Evolutionary conservation across 2,797 vertebrate genomes (phyloP).

Genomic region (Pseudomugil tenellus): DNA sequence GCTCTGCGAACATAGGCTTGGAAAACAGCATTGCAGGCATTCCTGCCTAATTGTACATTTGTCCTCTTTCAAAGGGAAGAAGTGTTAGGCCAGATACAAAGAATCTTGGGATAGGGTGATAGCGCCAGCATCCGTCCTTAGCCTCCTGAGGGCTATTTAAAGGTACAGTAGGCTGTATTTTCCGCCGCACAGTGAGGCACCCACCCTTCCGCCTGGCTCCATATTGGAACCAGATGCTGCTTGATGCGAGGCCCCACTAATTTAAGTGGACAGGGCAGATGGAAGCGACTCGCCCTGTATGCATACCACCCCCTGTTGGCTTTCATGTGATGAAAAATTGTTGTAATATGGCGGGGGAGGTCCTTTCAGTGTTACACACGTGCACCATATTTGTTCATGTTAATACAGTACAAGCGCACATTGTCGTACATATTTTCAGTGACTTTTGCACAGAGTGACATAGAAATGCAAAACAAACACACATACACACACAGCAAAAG

Average conservation of each 20-base stretch:
- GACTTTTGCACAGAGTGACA: slow-evolving; percentile 30
- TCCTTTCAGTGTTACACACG: slow-evolving; percentile 57
- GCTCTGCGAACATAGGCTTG: slow-evolving; percentile 62
- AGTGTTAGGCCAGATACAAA: slow-evolving; percentile 83
- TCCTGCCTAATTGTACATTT: slow-evolving; percentile 87
- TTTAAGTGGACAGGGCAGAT: slow-evolving; percentile 88
- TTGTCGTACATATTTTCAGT: slow-evolving; percentile 23
- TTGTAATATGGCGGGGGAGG: slow-evolving; percentile 77
- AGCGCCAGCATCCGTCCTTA: slow-evolving; percentile 82
- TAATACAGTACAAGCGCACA: slow-evolving; percentile 32
- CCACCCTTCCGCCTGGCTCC: slow-evolving; percentile 87
- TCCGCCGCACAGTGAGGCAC: slow-evolving; percentile 85
- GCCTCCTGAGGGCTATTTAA: slow-evolving; percentile 87
- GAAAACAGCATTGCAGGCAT: slow-evolving; percentile 81
- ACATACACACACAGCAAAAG: slow-evolving; percentile 13
- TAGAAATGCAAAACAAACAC: slow-evolving; percentile 22
- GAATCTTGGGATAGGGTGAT: slow-evolving; percentile 81
- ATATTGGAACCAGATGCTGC: slow-evolving; percentile 89
- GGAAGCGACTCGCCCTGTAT: slow-evolving; percentile 82
- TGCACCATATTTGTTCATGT: slow-evolving; percentile 46
- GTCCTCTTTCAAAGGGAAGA: slow-evolving; percentile 83
- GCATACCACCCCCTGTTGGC: slow-evolving; percentile 86
- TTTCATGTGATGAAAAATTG: slow-evolving; percentile 84
- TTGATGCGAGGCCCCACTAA: slow-evolving; percentile 86
- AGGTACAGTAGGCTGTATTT: slow-evolving; percentile 89